Percentiles rank a stretch among this genome's conserved stretches.
Conservation (phyloP, 2,888 invertebrate genomes). For the Conops quadrifasciatus region DNA sequence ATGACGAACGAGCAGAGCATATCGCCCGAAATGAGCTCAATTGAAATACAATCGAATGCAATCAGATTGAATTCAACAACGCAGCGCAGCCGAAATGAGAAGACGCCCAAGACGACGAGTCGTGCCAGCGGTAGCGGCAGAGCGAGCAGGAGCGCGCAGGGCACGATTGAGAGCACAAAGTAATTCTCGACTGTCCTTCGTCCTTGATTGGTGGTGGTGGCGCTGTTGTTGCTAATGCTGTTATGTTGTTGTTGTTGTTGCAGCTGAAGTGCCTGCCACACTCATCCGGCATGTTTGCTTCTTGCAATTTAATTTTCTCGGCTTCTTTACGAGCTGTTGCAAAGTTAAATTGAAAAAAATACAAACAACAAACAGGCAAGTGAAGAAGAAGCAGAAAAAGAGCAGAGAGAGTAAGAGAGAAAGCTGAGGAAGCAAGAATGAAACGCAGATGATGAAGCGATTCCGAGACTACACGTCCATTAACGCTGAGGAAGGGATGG, state of each 20-base stretch:
- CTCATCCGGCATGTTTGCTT: neutral
- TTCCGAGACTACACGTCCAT: conserved; percentile 2
- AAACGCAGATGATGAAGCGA: neutral
- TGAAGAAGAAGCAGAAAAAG: neutral
- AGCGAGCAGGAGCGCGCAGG: neutral
- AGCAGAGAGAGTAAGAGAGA: neutral
- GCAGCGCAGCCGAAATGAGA: conserved; percentile 5
- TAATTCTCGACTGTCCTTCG: conserved; percentile 6
- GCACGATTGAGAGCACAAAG: neutral
- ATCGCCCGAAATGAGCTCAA: conserved; percentile 20
- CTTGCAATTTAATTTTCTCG: conserved; percentile 12
- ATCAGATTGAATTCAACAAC: conserved; percentile 21
- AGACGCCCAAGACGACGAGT: neutral
- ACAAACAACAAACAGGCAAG: conserved; percentile 46
- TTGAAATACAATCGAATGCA: conserved; percentile 25
- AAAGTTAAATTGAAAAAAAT: conserved; percentile 55
- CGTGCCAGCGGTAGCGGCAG: neutral
- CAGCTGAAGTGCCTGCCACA: conserved; percentile 13
- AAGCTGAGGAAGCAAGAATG: neutral
- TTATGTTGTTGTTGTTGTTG: neutral
- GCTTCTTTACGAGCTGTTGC: conserved; percentile 15
- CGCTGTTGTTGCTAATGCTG: conserved; percentile 19
- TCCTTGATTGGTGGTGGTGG: conserved; percentile 36
- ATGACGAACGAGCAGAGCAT: too few relatives aligned
- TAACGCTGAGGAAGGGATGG: conserved; percentile 17